Conservation (phyloP, 2,888 invertebrate genomes). For the Helleia helle region DNA sequence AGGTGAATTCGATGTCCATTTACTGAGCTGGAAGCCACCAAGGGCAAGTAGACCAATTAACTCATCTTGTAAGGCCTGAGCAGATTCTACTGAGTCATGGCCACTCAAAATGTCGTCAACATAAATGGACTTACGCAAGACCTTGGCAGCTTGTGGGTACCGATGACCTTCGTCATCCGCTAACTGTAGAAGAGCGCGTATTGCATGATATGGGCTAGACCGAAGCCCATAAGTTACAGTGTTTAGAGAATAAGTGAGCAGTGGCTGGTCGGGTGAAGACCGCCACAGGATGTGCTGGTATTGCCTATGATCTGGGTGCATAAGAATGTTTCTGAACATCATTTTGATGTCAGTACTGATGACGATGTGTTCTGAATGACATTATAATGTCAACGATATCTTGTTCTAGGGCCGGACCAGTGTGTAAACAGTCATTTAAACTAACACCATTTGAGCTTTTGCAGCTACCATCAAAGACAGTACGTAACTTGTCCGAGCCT, state of each 20-base stretch:
- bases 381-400: slow-evolving; percentile 9
- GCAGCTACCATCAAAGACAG: slow-evolving; percentile 6
- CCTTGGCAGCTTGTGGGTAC: no score
- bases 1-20: no score
- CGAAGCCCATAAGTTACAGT: neutral
- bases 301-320: slow-evolving; percentile 10
- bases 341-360: slow-evolving; percentile 10
- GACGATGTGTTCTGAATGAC: slow-evolving; percentile 10
- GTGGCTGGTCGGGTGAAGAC: neutral
- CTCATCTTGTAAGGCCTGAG: no score
- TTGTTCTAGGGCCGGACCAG: slow-evolving; percentile 3
- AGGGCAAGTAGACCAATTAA: no score
- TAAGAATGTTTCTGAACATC: slow-evolving; percentile 12
- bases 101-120: no score
- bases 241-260: no score
- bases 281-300: slow-evolving; percentile 13
- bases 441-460: slow-evolving; percentile 4
- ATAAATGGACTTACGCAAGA: no score
- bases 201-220: no score
- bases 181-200: no score
- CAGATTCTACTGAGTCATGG: no score
- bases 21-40: no score
- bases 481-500: slow-evolving; percentile 5
- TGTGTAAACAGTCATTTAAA: slow-evolving; percentile 2
- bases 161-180: no score